Evolutionary conservation across 2,113 vertebrate genomes (phyloP).

Genomic region (Actinemys pallida): DNA sequence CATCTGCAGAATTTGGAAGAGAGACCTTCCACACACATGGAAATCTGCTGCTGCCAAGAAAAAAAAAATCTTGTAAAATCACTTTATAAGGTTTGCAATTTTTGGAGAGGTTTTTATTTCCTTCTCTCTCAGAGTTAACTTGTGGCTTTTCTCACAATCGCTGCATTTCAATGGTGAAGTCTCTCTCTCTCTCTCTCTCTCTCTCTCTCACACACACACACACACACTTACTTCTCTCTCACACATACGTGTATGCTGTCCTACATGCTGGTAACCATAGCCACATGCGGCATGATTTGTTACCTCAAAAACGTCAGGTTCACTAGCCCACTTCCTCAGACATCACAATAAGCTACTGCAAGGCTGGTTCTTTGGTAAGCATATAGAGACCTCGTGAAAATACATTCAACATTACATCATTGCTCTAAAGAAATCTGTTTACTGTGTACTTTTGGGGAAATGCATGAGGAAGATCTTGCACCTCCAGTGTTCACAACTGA

Average conservation of each 20-base stretch:
- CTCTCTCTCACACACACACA: background rate
- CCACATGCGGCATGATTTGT: background rate
- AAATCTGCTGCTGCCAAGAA: background rate
- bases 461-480: background rate
- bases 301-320: background rate
- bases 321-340: background rate
- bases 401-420: background rate
- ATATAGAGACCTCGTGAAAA: background rate
- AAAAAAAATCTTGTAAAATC: background rate
- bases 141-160: slow-evolving; percentile 13
- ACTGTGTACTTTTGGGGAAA: background rate
- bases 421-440: background rate
- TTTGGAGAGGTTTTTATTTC: background rate
- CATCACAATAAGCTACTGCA: background rate
- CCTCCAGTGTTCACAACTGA: background rate
- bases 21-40: background rate
- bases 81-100: background rate
- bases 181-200: background rate
- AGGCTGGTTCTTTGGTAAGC: background rate
- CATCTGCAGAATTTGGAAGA: background rate
- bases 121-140: background rate
- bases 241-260: background rate
- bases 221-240: background rate
- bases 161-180: background rate
- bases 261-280: background rate